phyloP scores from a whole-genome alignment of 2,113 vertebrate genomes.

The Neomonachus schauinslandi region DNA sequence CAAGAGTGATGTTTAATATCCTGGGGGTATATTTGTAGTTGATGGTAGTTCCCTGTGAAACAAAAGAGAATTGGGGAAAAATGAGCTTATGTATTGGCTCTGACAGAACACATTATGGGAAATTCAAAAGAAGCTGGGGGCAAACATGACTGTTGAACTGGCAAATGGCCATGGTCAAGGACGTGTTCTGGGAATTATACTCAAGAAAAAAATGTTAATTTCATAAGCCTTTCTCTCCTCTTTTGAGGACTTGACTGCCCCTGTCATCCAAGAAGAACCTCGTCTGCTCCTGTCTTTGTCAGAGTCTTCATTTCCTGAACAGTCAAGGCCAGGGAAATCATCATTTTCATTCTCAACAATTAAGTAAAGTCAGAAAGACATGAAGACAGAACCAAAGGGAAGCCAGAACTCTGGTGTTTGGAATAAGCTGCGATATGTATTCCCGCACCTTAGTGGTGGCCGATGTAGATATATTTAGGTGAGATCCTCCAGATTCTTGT shows the following conservation, averaged over 20 bases:
- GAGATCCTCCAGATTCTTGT: background rate
- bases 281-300: background rate
- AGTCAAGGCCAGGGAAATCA: background rate
- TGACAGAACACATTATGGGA: background rate
- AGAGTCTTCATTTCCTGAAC: background rate
- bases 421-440: background rate
- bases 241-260: slow-evolving; percentile 41
- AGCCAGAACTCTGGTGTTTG: background rate
- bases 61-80: background rate
- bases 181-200: slow-evolving; percentile 65
- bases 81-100: background rate
- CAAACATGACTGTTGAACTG: slow-evolving; percentile 49
- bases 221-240: slow-evolving; percentile 33
- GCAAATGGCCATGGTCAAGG: slow-evolving; percentile 24
- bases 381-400: background rate
- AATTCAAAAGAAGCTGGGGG: background rate
- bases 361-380: background rate
- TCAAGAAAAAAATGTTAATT: slow-evolving; percentile 39
- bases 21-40: background rate
- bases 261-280: background rate
- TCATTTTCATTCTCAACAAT: background rate
- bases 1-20: slow-evolving; percentile 52
- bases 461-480: background rate
- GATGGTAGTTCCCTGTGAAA: slow-evolving; percentile 26
- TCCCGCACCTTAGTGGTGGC: background rate